Evolutionary conservation across 2,797 vertebrate genomes (phyloP), one percentile per base, ranked within the genome.

Genomic region (Octomys mimax): DNA sequence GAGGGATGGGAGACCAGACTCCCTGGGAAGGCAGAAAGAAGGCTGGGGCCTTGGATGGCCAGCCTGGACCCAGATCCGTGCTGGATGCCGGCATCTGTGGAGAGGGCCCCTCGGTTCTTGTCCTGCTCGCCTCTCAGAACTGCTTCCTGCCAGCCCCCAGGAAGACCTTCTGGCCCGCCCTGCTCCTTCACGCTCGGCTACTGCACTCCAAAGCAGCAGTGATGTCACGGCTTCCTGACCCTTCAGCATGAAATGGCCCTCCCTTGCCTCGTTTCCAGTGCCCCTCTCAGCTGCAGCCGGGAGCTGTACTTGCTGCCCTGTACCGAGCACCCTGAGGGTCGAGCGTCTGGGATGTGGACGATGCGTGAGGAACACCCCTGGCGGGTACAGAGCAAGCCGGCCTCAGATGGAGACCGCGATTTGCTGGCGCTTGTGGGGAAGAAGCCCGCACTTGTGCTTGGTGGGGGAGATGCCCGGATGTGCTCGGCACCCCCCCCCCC

Each of bases 391-490:
- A 36, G n/a, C 19, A 11, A 18, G 66, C 7, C 8, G 9, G 36
- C 70, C 36, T 39, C 21, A 6, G 36, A 4, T 5, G 2, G 18
- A 21, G 36, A 13, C 11, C 10, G 0, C 2, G 4, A 13, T 2
- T 26, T 39, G 68, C 24, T 12, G 11, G 19, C 5, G 16, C 12
- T 42, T 42, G 16, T 24, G 70, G 36, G 70, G 36, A 73, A 26
- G 70, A 12, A 13, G 70, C 21, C 36, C 42, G 4, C 36, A 1
- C 12, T 42, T 42, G 36, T 39, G 36, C 24, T 13, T 1, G 4
- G 36, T 5, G 22, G 39, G 66, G 11, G 4, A 24, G 21, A 42
- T 2, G 36, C 10, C 22, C 36, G 70, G 36, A 26, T 26, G 36
- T 39, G 36, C 22, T 22, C 6, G 21, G 24, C 36, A 42, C 21